Conservation (phyloP, 1,140 invertebrate genomes). For the Babylonia areolata region DNA sequence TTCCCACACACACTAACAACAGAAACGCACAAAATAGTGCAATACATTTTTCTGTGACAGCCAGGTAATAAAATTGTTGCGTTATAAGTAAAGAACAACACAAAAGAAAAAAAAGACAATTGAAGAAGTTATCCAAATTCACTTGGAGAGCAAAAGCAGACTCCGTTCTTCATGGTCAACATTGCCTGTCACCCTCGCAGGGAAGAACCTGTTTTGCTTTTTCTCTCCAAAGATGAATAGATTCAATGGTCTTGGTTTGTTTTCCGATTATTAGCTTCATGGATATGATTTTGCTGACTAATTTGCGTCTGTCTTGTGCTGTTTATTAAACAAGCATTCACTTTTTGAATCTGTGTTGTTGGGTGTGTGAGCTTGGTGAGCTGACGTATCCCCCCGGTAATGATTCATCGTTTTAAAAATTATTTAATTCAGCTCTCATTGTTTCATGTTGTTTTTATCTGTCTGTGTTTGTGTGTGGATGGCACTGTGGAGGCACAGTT, state of each 20-base stretch:
- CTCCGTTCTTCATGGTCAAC: background rate
- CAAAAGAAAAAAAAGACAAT: too few relatives aligned
- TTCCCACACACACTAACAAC: background rate
- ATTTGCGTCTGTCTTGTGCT: conserved; percentile 3
- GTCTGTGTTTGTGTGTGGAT: too few relatives aligned
- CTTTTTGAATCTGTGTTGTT: background rate
- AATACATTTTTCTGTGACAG: background rate
- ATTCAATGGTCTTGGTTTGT: background rate
- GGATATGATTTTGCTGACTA: background rate
- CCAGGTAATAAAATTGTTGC: background rate
- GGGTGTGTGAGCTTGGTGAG: background rate
- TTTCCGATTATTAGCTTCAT: conserved; percentile 13
- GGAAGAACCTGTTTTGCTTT: background rate
- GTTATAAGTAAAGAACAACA: background rate
- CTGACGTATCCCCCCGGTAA: too few relatives aligned
- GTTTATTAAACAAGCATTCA: conserved; percentile 15
- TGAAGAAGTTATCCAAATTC: too few relatives aligned
- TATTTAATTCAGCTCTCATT: too few relatives aligned
- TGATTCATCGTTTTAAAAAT: too few relatives aligned
- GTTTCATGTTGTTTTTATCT: too few relatives aligned
- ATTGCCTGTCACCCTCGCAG: too few relatives aligned
- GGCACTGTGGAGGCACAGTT: too few relatives aligned
- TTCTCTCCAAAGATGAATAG: background rate
- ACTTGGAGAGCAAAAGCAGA: background rate
- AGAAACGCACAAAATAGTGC: background rate